phyloP scores from a whole-genome alignment of 1,140 invertebrate genomes.

The Bemisia tabaci region DNA sequence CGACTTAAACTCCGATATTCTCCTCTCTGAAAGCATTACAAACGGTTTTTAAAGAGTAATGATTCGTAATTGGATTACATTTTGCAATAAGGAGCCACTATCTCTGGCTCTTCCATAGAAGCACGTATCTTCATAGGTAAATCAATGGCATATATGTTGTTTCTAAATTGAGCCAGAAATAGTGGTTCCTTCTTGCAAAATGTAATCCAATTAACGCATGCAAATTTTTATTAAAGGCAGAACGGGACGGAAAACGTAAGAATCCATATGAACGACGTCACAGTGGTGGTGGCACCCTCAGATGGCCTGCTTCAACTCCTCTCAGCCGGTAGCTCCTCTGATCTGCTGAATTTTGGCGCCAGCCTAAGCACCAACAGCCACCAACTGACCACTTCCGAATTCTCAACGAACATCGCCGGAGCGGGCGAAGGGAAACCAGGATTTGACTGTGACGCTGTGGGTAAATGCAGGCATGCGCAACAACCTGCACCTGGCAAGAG shows the following conservation, averaged over 20 bases:
- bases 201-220: too few species aligned
- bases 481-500: neutral
- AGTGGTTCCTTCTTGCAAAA: too few species aligned
- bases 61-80: too few species aligned
- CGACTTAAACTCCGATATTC: too few species aligned
- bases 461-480: neutral
- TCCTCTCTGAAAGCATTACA: too few species aligned
- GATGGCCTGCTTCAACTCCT: slow-evolving; percentile 29
- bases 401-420: neutral
- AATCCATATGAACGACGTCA: slow-evolving; percentile 46
- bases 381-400: neutral
- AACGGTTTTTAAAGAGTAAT: too few species aligned
- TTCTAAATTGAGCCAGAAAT: too few species aligned
- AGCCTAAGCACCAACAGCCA: neutral
- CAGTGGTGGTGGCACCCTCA: slow-evolving; percentile 45
- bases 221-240: slow-evolving; percentile 38
- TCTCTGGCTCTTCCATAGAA: too few species aligned
- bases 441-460: neutral
- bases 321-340: slow-evolving; percentile 7
- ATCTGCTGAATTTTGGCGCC: neutral
- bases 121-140: too few species aligned
- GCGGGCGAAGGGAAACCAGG: too few species aligned
- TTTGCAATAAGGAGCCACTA: too few species aligned
- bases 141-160: too few species aligned
- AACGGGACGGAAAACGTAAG: slow-evolving; percentile 53